These are phyloP conservation scores for Rhizomys pruinosus DNA, from an alignment of 2,113 vertebrate species.

Conservation along the genomic window DNA sequence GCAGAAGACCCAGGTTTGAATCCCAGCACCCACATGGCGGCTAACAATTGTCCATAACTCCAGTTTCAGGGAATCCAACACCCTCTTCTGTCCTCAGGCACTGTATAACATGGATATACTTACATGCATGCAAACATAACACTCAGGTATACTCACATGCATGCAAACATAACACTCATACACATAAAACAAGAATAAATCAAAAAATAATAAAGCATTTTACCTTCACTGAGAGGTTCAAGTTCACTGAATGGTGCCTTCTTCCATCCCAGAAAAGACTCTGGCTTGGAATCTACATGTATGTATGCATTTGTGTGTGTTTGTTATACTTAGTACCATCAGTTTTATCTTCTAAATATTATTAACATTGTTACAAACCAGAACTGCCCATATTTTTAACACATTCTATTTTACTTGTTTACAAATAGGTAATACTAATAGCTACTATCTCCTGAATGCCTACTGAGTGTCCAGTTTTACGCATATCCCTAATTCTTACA, in stretches of 20 bases:
- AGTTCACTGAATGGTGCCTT: neutral
- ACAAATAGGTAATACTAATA: neutral
- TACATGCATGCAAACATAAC: too few species aligned
- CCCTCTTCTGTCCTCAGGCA: too few species aligned
- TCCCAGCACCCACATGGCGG: too few species aligned
- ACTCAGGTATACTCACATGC: too few species aligned
- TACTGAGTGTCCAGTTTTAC: neutral
- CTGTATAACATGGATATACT: too few species aligned
- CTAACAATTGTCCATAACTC: too few species aligned
- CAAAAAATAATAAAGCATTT: neutral
- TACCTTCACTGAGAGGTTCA: neutral
- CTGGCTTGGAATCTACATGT: neutral
- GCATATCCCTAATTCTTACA: neutral
- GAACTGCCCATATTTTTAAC: constrained; percentile 13
- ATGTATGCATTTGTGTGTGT: neutral
- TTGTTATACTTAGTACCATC: neutral
- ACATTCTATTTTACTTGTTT: neutral
- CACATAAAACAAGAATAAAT: too few species aligned
- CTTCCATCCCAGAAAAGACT: neutral
- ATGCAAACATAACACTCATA: too few species aligned
- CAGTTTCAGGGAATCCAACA: too few species aligned
- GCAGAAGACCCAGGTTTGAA: too few species aligned
- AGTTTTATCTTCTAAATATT: neutral
- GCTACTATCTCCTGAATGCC: neutral
- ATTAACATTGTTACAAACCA: neutral